Conservation (phyloP, 2,888 invertebrate genomes). For the Phengaris alcon region DNA sequence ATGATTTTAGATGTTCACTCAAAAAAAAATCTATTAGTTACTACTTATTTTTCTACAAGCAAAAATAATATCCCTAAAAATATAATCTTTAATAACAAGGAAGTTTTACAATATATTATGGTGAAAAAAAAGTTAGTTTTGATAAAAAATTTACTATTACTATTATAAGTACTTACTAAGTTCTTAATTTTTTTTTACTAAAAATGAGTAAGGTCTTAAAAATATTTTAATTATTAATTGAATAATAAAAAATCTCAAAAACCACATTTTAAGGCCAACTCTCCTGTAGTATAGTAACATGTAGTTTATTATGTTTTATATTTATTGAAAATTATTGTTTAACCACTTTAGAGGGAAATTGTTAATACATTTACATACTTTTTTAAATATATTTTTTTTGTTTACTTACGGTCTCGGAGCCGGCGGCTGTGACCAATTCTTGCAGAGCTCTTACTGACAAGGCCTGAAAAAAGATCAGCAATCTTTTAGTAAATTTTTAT, state of each 20-base stretch:
- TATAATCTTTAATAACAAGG: too few relatives aligned
- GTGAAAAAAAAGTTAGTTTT: too few relatives aligned
- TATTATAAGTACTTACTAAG: too few relatives aligned
- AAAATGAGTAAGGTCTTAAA: not conserved
- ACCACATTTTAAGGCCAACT: constrained; percentile 30
- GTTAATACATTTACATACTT: constrained; percentile 55
- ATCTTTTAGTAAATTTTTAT: too few relatives aligned
- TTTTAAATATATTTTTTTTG: constrained; percentile 33
- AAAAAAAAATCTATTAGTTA: too few relatives aligned
- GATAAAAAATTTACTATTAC: too few relatives aligned
- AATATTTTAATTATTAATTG: not conserved
- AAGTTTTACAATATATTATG: too few relatives aligned
- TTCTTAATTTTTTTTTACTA: not conserved
- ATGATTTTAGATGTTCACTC: too few relatives aligned
- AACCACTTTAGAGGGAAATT: constrained; percentile 49
- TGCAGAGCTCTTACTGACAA: constrained; percentile 98
- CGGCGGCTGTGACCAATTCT: constrained; percentile 98
- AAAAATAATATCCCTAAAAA: too few relatives aligned
- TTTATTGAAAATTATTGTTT: constrained; percentile 50
- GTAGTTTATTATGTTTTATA: constrained; percentile 43
- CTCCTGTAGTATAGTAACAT: constrained; percentile 33
- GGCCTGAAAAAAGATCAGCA: constrained; percentile 76
- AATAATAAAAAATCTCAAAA: not conserved
- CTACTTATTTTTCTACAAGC: too few relatives aligned
- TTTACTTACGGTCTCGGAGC: constrained; percentile 92